These are phyloP conservation scores for Diadophis punctatus DNA, from an alignment of 2,113 vertebrate species.

Conservation along the genomic window DNA sequence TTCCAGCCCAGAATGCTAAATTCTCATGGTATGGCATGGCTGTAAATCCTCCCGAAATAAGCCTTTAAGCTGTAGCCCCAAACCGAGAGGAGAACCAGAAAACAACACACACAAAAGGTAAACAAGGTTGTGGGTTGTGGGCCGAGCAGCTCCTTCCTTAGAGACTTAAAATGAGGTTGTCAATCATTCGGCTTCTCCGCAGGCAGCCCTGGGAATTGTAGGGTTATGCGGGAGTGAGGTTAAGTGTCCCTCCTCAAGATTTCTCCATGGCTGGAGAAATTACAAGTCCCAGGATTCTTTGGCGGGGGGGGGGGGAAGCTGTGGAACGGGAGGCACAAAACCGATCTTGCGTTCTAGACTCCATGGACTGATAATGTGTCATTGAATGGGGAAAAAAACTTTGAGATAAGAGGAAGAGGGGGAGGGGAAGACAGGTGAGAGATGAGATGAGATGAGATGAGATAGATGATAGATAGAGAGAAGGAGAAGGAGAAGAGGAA, in stretches of 20 bases:
- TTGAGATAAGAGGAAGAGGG: no score
- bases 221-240: neutral
- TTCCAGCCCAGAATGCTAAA: neutral
- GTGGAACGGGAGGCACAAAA: neutral
- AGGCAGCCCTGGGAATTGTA: neutral
- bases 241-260: neutral
- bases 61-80: slow-evolving; percentile 8
- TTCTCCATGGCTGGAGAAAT: neutral
- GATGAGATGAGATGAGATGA: no score
- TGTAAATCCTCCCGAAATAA: slow-evolving; percentile 23
- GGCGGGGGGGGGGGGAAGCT: no score
- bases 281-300: neutral
- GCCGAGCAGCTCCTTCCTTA: no score
- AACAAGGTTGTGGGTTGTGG: neutral
- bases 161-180: neutral
- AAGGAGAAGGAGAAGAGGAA: no score
- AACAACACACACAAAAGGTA: neutral
- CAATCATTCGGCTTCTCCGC: neutral
- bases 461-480: no score
- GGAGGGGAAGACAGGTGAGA: no score
- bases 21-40: slow-evolving; percentile 1
- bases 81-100: neutral
- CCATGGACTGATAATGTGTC: no score
- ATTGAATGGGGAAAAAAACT: no score
- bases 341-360: no score